Evolutionary conservation across 2,113 vertebrate species (phyloP).

Genomic region (Cynopterus brachyotis): DNA sequence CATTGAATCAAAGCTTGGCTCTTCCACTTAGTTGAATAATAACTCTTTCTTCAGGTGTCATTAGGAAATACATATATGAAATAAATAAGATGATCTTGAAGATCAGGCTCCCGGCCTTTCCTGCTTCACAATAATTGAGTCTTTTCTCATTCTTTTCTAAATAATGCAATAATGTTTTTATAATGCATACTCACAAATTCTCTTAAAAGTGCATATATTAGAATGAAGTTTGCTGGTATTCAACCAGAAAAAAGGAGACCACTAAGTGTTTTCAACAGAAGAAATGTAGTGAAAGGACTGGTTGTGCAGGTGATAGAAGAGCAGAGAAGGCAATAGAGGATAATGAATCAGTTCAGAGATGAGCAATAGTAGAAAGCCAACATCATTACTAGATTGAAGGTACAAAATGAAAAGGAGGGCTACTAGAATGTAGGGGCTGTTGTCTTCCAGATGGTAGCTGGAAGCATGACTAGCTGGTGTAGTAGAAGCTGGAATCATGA

Average conservation of each 20-base stretch:
- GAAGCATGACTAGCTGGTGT: neutral
- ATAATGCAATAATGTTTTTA: neutral
- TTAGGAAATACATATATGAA: neutral
- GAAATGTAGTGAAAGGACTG: neutral
- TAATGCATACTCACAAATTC: neutral
- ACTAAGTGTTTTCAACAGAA: neutral
- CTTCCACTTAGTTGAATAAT: neutral
- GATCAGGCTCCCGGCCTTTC: neutral
- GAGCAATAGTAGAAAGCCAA: fast-evolving
- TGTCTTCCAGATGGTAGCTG: neutral
- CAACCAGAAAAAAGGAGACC: neutral
- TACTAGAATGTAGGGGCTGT: neutral
- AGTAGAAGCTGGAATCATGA: neutral
- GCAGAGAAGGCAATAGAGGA: neutral
- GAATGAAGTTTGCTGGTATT: neutral
- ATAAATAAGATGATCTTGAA: neutral
- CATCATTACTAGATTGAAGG: neutral
- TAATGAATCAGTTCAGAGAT: too few species aligned
- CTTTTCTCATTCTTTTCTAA: neutral
- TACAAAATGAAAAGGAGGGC: neutral
- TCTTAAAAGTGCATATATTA: neutral
- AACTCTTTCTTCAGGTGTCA: neutral
- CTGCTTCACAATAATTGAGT: neutral
- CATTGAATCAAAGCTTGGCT: neutral
- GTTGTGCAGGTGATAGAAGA: neutral